Base-by-base conservation (phyloP, 1,140 invertebrate species). In the Psilanteris sp. region DNA sequence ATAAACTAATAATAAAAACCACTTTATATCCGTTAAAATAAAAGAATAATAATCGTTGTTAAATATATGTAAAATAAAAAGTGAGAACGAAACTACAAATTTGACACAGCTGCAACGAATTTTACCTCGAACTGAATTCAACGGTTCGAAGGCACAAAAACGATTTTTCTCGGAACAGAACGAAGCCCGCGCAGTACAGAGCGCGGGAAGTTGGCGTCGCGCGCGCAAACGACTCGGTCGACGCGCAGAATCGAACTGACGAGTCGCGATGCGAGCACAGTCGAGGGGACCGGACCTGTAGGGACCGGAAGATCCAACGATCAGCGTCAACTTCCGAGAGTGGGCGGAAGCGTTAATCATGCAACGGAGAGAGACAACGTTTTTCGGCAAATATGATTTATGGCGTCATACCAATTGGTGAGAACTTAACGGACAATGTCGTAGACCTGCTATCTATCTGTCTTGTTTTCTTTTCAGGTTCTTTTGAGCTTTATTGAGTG, bases 331-430 rank as follows among this genome's bases (percentile, higher is more conserved):
- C 72, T 75, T 75, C 72, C 72, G 72, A 75, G 72, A 57, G 72
- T 68, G 72, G 72, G 64, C 55, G 72, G 72, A 75, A 75, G 43
- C 64, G 62, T 68, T 75, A 68, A 75, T 75, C 72, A 74, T 15
- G 22, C 34, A 27, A 57, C 34, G 39, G 10, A 22, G 14, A 52
- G 59, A 64, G 27, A 34, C 26, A 14, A 44, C 26, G 43, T 37
- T 50, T 70, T 70, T 70, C 37, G 66, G 66, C 37, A 52, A 59
- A 70, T 22, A 61, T 61, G 54, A 52, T 59, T 59, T 70, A 59
- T 70, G 31, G 10, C 26, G n/a, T 37, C 24, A 14, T 29, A 2
- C 4, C 1, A 11, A 26, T 10, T 10, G 37, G 37, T 57, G 37
- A 57, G 37, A 43, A 57, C 16, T n/a, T n/a, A 36, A 39, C 36